Percentiles rank a stretch among this genome's conserved stretches.
phyloP scores from a whole-genome alignment of 2,797 vertebrate genomes.

The Ibycter americanus region DNA sequence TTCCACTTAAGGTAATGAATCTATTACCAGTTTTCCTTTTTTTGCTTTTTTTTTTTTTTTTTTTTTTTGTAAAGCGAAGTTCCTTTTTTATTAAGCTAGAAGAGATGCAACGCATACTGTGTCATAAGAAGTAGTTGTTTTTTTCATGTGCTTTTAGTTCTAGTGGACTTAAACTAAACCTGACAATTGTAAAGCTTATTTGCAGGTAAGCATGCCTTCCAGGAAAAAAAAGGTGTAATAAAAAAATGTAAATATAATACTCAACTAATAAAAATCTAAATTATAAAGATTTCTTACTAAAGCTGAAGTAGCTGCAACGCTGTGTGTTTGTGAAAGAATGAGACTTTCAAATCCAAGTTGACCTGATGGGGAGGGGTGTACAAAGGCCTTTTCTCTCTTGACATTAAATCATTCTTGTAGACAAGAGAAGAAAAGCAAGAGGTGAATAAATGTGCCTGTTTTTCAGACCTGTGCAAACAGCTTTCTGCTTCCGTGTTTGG shows the following conservation, averaged over 20 bases:
- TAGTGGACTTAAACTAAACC: background rate
- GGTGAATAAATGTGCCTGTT: slow-evolving; percentile 15
- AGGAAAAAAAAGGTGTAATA: background rate
- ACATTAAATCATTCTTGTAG: slow-evolving; percentile 2
- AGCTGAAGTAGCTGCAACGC: background rate
- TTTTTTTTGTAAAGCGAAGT: background rate
- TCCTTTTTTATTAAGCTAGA: background rate
- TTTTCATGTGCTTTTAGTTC: background rate
- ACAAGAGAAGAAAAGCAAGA: background rate
- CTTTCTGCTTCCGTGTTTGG: slow-evolving; percentile 31
- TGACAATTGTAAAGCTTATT: background rate
- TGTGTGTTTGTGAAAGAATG: background rate
- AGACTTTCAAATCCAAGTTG: background rate
- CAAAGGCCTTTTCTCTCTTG: background rate
- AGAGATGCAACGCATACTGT: background rate
- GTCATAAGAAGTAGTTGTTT: background rate
- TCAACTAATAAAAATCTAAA: background rate
- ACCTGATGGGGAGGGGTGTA: background rate
- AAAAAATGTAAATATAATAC: background rate
- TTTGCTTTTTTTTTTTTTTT: background rate
- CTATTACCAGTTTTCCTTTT: background rate
- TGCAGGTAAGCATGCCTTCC: background rate
- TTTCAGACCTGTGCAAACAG: slow-evolving; percentile 11
- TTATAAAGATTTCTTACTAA: background rate
- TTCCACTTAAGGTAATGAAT: background rate